Conservation (phyloP, 2,888 invertebrate genomes). For the Sinodicranocentrus sp. region DNA sequence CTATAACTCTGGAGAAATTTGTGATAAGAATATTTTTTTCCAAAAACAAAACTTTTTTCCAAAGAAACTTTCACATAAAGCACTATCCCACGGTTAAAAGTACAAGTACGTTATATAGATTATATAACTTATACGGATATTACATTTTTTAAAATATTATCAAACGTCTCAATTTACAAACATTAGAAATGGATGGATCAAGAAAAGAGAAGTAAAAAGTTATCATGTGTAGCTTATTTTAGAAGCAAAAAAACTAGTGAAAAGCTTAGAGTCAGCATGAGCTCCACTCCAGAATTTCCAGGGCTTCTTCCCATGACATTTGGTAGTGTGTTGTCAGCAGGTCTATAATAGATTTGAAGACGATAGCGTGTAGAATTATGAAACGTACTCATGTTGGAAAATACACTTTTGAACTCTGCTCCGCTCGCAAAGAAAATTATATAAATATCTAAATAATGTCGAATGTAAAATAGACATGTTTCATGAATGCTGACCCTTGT, state of each 20-base stretch:
- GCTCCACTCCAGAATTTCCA: conserved; percentile 20
- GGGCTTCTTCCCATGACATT: conserved; percentile 28
- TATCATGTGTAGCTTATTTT: not conserved
- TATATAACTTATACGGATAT: too few relatives aligned
- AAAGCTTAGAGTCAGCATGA: conserved; percentile 37
- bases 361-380: conserved; percentile 16
- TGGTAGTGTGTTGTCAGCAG: conserved; percentile 51
- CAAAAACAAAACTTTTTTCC: too few relatives aligned
- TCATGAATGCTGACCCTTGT: conserved; percentile 23
- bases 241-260: not conserved
- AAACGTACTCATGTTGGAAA: not conserved
- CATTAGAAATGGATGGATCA: too few relatives aligned
- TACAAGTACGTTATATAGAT: too few relatives aligned
- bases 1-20: too few relatives aligned
- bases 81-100: too few relatives aligned
- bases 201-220: too few relatives aligned
- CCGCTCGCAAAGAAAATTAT: not conserved
- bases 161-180: too few relatives aligned
- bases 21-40: too few relatives aligned
- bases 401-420: conserved; percentile 16
- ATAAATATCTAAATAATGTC: conserved; percentile 40
- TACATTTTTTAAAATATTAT: too few relatives aligned
- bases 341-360: conserved; percentile 41
- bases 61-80: too few relatives aligned
- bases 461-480: conserved; percentile 26